Base-by-base conservation (phyloP, 2,888 invertebrate genomes). In the Lottia scabra region DNA sequence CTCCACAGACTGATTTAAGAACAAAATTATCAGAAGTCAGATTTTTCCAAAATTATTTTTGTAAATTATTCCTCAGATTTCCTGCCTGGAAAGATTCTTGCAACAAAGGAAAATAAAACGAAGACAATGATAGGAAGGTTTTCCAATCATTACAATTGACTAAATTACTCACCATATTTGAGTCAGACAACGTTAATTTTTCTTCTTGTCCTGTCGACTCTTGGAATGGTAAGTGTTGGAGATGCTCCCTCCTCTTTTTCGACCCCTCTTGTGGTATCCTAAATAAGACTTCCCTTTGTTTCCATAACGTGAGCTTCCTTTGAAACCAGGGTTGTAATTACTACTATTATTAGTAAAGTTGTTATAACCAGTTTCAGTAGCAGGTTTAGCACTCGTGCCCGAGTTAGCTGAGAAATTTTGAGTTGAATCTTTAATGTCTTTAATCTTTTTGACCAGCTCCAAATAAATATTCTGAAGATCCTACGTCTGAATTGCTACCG, bases 11-110 rank as follows among this genome's bases (percentile, higher is more conserved):
- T 4, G 30, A 65, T 4, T 65, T 26, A 23, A 70, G 27, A 16
- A 70, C 26, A 10, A 16, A 56, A 4, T 19, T 15, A 19, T 70
- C 70, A 48, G 38, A 65, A 16, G 70, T 70, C 43, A 70, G 15
- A 15, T 23, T 27, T 56, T 65, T 30, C 65, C 70, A 70, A n/a
- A 56, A 56, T 1, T n/a, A n/a, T n/a, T n/a, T n/a, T n/a, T 56
- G 2, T 6, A 56, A 56, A 56, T 56, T n/a, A n/a, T n/a, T 3
- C n/a, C 56, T 56, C 8, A 56, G n/a, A 8, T 13, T n/a, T 3
- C 56, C 56, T n/a, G 56, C 56, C n/a, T n/a, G n/a, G n/a, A 56
- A 56, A 56, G n/a, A 2, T n/a, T 56, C n/a, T n/a, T n/a, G 0
- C n/a, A 56, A n/a, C n/a, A 16, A n/a, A n/a, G 56, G 56, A n/a